Evolutionary conservation across 1,140 invertebrate genomes (phyloP).

Genomic region (Epicauta chinensis): DNA sequence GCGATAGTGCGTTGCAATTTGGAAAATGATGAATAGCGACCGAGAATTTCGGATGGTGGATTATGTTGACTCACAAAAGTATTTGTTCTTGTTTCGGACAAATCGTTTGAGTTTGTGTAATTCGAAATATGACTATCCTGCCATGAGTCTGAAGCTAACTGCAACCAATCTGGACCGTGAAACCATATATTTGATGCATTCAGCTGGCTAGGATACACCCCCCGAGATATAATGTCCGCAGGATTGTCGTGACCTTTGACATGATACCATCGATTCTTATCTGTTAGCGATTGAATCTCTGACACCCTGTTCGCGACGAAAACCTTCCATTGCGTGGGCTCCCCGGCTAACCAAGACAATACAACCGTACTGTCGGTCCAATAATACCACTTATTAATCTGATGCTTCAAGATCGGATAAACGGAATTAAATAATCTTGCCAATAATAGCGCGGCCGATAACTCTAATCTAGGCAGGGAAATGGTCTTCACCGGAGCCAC

Average conservation of each 20-base stretch:
- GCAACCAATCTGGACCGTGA: not conserved
- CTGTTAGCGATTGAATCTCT: constrained; percentile 8
- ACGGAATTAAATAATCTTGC: constrained; percentile 13
- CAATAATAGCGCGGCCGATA: constrained; percentile 38
- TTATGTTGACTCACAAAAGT: no score
- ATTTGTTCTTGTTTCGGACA: no score
- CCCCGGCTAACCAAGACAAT: constrained; percentile 23
- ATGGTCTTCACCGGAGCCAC: constrained; percentile 39
- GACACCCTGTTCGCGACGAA: constrained; percentile 14
- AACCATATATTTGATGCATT: constrained; percentile 3
- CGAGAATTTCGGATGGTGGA: no score
- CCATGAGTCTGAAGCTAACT: no score
- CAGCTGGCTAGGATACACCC: not conserved
- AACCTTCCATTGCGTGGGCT: constrained; percentile 29
- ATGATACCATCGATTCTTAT: constrained; percentile 10
- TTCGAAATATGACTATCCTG: no score
- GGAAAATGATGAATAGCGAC: no score
- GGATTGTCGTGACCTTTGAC: constrained; percentile 11
- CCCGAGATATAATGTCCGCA: constrained; percentile 6
- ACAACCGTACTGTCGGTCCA: not conserved
- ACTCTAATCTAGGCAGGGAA: constrained; percentile 42
- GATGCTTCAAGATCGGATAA: not conserved
- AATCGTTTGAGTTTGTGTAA: no score
- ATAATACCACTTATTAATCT: not conserved
- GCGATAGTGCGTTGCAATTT: no score